Conservation (phyloP, 2,888 invertebrate species). For the Drosophila eohydei region DNA sequence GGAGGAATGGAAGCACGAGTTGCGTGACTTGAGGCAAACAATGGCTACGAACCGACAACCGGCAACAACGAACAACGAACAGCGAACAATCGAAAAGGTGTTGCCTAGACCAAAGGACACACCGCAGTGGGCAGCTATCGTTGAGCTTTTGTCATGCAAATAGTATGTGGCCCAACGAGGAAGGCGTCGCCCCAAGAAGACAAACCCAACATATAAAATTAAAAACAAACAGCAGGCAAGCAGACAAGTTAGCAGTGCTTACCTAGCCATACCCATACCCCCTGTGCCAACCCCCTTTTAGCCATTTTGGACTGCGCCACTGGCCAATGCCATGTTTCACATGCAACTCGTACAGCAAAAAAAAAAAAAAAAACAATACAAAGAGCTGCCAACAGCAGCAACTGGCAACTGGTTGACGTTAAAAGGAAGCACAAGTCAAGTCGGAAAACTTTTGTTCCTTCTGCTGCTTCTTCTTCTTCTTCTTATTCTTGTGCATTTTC, state of each 20-base stretch:
- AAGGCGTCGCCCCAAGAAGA: slow-evolving; percentile 45
- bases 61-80: not conserved
- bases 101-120: slow-evolving; percentile 56
- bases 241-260: slow-evolving; percentile 36
- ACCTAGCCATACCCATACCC: not conserved
- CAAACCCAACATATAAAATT: slow-evolving; percentile 65
- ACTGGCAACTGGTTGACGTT: slow-evolving; percentile 74
- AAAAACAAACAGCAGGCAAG: slow-evolving; percentile 68
- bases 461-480: slow-evolving; percentile 2
- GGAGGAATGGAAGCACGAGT: slow-evolving; percentile 49
- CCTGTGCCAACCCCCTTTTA: not conserved
- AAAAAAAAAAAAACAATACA: slow-evolving; percentile 15
- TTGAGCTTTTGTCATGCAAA: slow-evolving; percentile 78
- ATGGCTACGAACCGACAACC: slow-evolving; percentile 10
- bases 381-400: slow-evolving; percentile 52
- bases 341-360: slow-evolving; percentile 62
- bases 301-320: slow-evolving; percentile 1
- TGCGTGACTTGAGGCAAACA: slow-evolving; percentile 67
- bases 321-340: slow-evolving; percentile 67
- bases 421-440: slow-evolving; percentile 78
- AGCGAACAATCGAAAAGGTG: slow-evolving; percentile 53
- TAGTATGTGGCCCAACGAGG: slow-evolving; percentile 61
- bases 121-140: slow-evolving; percentile 50
- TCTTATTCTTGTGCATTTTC: slow-evolving; percentile 4
- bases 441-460: slow-evolving; percentile 69